Percentiles rank a stretch among this genome's conserved stretches.
Evolutionary conservation across 2,888 invertebrate genomes (phyloP).

Genomic region (Eurytoma adleriae): DNA sequence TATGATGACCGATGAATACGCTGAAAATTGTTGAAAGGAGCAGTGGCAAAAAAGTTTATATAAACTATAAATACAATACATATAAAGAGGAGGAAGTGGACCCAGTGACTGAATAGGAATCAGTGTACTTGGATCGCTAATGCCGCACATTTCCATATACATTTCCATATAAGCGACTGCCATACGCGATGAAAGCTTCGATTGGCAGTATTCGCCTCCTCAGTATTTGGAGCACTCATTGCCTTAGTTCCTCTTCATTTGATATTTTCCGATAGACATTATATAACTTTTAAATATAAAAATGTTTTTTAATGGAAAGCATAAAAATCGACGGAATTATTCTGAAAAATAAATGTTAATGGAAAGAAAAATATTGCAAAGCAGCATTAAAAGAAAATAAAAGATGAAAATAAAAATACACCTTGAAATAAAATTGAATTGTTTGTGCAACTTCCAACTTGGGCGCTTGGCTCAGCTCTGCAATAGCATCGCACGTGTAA

Average conservation of each 20-base stretch:
- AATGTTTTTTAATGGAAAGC: background rate
- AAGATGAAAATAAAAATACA: background rate
- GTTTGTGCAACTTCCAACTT: background rate
- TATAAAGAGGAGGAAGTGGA: conserved; percentile 14
- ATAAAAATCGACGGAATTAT: background rate
- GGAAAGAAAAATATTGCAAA: background rate
- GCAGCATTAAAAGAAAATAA: background rate
- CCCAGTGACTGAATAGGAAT: background rate
- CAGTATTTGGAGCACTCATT: conserved; percentile 19
- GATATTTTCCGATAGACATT: background rate
- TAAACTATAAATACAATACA: background rate
- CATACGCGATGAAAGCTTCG: conserved; percentile 14
- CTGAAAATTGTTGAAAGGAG: conserved; percentile 11
- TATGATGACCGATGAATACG: background rate
- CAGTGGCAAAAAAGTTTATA: conserved; percentile 20
- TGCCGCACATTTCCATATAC: conserved; percentile 7
- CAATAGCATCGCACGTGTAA: background rate
- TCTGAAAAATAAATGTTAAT: no score
- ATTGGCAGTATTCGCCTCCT: conserved; percentile 13
- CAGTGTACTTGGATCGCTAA: background rate
- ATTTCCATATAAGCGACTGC: conserved; percentile 20
- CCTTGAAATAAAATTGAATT: conserved; percentile 1
- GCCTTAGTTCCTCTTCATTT: conserved; percentile 23
- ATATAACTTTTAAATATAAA: background rate
- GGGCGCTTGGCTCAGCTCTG: background rate